Evolutionary conservation across 2,113 vertebrate species (phyloP).

Genomic region (Cervus canadensis): DNA sequence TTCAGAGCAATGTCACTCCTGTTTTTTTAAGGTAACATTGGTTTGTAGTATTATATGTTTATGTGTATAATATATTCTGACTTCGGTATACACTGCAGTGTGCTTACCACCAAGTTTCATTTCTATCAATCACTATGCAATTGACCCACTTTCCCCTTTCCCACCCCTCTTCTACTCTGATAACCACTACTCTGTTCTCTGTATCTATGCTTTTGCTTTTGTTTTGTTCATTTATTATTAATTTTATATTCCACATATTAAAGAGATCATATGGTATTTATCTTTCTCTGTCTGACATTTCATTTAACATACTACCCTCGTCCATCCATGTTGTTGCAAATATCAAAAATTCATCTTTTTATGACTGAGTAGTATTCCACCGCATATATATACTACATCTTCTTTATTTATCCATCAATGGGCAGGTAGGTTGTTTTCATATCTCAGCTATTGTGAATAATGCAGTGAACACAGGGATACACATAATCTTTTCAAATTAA

Average conservation of each 20-base stretch:
- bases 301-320: neutral
- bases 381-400: neutral
- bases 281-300: neutral
- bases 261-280: neutral
- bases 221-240: neutral
- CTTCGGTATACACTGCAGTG: neutral
- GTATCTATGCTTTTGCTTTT: neutral
- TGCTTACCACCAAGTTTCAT: neutral
- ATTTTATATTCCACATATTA: neutral
- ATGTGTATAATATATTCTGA: neutral
- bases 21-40: neutral
- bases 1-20: neutral
- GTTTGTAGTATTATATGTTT: neutral
- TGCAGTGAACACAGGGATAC: neutral
- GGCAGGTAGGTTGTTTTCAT: neutral
- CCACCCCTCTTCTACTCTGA: neutral
- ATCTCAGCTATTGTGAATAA: neutral
- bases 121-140: neutral
- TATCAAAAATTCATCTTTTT: neutral
- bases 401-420: neutral
- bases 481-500: neutral
- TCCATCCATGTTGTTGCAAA: neutral
- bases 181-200: neutral
- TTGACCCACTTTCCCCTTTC: neutral
- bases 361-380: neutral